phyloP scores from a whole-genome alignment of 2,113 vertebrate genomes.

The Cynoglossus semilaevis region DNA sequence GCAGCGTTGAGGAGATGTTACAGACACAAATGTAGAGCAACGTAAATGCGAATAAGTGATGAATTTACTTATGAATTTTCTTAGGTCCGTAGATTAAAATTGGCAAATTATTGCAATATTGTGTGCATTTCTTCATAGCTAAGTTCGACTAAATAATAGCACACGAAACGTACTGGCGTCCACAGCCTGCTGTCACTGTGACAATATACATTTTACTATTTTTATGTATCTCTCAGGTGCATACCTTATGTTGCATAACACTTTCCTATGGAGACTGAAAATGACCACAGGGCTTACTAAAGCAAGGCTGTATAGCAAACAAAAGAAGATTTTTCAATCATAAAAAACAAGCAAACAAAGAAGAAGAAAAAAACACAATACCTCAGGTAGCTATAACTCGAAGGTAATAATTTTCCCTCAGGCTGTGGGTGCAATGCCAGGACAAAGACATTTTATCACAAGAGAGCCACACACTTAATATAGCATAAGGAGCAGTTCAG shows the following conservation, averaged over 20 bases:
- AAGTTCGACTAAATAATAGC: too few species aligned
- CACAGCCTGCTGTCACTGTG: too few species aligned
- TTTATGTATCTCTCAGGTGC: too few species aligned
- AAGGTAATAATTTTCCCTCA: constrained; percentile 37
- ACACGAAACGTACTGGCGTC: too few species aligned
- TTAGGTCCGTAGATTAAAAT: too few species aligned
- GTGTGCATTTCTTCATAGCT: too few species aligned
- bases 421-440: constrained; percentile 49
- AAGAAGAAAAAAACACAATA: constrained; percentile 28
- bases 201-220: too few species aligned
- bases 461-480: constrained; percentile 58
- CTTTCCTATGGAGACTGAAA: not conserved
- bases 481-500: constrained; percentile 55
- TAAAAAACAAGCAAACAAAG: constrained; percentile 17
- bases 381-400: constrained; percentile 41
- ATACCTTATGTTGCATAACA: constrained; percentile 10
- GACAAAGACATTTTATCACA: constrained; percentile 50
- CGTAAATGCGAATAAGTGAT: constrained; percentile 22
- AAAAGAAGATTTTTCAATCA: constrained; percentile 1
- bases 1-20: constrained; percentile 26
- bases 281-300: constrained; percentile 15
- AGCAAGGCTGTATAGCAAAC: constrained; percentile 23
- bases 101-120: too few species aligned
- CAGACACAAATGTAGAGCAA: constrained; percentile 32
- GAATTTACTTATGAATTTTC: not conserved